These are phyloP conservation scores for Nesometra sesokonis DNA, from an alignment of 35 echinoderm and acorn worm genomes.

Conservation along the genomic window DNA sequence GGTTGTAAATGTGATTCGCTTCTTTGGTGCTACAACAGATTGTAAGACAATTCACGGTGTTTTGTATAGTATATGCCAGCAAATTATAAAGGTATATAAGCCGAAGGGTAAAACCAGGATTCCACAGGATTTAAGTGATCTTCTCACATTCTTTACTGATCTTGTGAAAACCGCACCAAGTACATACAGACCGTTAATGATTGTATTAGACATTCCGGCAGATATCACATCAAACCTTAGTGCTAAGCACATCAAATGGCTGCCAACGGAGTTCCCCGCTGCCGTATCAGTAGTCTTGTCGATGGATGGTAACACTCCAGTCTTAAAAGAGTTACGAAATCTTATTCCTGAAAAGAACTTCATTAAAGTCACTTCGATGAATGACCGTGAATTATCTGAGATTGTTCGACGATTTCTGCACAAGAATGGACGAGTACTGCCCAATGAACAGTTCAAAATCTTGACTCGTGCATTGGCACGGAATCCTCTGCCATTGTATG, in stretches of 20 bases:
- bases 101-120: conserved; percentile 46
- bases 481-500: conserved; percentile 76
- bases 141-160: conserved; percentile 52
- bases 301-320: conserved; percentile 32
- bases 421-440: conserved; percentile 53
- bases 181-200: conserved; percentile 48
- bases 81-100: conserved; percentile 79
- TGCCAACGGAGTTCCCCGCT: conserved; percentile 48
- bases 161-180: conserved; percentile 59
- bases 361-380: conserved; percentile 76
- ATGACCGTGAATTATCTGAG: conserved; percentile 76
- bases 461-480: conserved; percentile 74
- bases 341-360: conserved; percentile 56
- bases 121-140: conserved; percentile 53
- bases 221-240: conserved; percentile 38
- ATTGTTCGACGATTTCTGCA: conserved; percentile 68
- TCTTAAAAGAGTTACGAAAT: conserved; percentile 68
- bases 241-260: conserved; percentile 71
- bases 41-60: conserved; percentile 72
- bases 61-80: conserved; percentile 60
- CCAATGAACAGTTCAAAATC: conserved; percentile 83
- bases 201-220: conserved; percentile 61
- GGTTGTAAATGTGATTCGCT: conserved; percentile 56
- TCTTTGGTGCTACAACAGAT: conserved; percentile 48
- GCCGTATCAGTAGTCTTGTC: conserved; percentile 67